Conservation (phyloP, 1,140 invertebrate genomes). For the Aphaenogaster ashmeadi region DNA sequence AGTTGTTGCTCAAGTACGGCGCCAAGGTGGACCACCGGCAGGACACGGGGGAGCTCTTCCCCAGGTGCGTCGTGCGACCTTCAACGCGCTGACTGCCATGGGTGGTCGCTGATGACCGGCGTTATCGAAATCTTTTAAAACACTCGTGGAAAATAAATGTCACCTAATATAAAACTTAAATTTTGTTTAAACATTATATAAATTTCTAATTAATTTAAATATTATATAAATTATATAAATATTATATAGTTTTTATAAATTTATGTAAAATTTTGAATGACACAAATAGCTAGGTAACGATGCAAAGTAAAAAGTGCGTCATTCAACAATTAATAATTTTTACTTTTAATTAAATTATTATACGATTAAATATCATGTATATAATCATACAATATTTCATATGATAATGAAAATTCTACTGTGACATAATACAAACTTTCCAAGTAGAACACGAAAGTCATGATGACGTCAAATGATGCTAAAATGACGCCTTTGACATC, state of each 20-base stretch:
- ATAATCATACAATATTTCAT: neutral
- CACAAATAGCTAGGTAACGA: neutral
- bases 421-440: neutral
- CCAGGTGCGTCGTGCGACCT: constrained; percentile 79
- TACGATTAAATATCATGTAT: no score
- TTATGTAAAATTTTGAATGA: neutral
- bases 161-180: neutral
- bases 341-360: neutral
- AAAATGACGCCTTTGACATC: no score
- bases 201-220: neutral
- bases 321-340: constrained; percentile 9
- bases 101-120: neutral
- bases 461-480: no score
- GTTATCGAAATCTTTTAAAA: neutral
- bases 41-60: constrained; percentile 90
- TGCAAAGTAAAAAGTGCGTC: neutral
- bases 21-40: constrained; percentile 93
- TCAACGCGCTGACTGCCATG: neutral
- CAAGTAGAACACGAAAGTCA: neutral
- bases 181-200: neutral
- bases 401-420: neutral
- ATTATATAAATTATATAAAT: neutral
- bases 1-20: constrained; percentile 92
- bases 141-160: neutral
- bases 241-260: neutral